Base-by-base conservation (phyloP, 1,140 invertebrate species). In the Saccostrea glomerata region DNA sequence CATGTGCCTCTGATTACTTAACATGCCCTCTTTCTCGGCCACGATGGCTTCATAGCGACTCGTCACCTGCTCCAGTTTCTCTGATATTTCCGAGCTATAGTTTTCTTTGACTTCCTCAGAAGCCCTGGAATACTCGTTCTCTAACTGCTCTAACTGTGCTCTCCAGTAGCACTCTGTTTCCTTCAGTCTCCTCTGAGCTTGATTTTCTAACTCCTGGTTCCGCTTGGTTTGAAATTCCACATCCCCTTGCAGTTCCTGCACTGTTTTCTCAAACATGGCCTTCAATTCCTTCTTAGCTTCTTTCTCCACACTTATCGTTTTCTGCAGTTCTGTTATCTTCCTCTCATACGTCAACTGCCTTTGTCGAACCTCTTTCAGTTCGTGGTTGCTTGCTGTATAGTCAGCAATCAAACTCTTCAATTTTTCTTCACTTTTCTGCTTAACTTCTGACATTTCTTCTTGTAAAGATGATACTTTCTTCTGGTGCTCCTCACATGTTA, bases 111-210 rank as follows among this genome's bases (percentile, higher is more conserved):
- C 89, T 63, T 93, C 91, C 9, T 88, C 20, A 20, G 86, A 91
- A 36, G 89, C 92, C 30, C 84, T 88, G 17, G 89, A 84, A 85
- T 91, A 91, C 63, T 93, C 92, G 3, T 88, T 88, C 86, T 92
- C 87, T 23, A 93, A 63, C 20, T 89, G 86, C n/a, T 86, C 86
- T 13, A 92, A 73, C 87, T 92, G 91, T 23, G 90, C 85, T 54
- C 86, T 85, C 91, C 92, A 93, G 88, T 92, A 93, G n/a, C 86
- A 88, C 82, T 92, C 92, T 40, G 70, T 88, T 25, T 92, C 91
- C 7, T 87, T 23, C 2, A 87, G 25, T 20, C 85, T 88, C 17
- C 25, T 36, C 11, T 87, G 66, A 89, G 25, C 47, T 66, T 85
- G 60, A 11, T 73, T 84, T 47, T 87, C 60, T 30, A 89, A 30